Evolutionary conservation across 2,797 vertebrate genomes (phyloP).

Genomic region (Remorina albescens): DNA sequence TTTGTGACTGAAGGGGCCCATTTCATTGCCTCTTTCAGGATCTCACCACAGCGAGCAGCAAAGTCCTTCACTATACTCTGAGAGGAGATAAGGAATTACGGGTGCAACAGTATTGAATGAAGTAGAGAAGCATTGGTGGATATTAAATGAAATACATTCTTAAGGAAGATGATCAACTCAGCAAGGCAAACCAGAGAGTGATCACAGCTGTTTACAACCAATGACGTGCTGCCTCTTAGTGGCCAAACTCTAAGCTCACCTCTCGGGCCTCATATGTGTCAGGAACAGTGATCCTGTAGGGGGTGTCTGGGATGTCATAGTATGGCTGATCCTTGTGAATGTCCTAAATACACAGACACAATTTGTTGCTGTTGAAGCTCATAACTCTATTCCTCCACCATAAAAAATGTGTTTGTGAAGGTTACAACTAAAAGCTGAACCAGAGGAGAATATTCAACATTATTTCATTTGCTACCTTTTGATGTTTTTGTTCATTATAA

Average conservation of each 20-base stretch:
- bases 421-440: not conserved
- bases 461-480: not conserved
- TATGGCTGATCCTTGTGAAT: slow-evolving; percentile 99
- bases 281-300: slow-evolving; percentile 96
- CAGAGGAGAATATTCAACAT: not conserved
- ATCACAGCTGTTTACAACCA: slow-evolving; percentile 6
- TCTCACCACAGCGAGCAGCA: slow-evolving; percentile 97
- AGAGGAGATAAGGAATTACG: slow-evolving; percentile 9
- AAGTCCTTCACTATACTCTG: slow-evolving; percentile 99
- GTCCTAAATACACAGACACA: slow-evolving; percentile 83
- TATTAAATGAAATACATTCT: not conserved
- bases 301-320: slow-evolving; percentile 96
- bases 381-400: not conserved
- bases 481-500: not conserved
- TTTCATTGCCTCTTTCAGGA: slow-evolving; percentile 99
- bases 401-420: not conserved
- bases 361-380: not conserved
- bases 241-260: no score
- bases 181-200: not conserved
- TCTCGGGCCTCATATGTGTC: slow-evolving; percentile 97
- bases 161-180: not conserved
- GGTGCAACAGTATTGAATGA: not conserved
- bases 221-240: slow-evolving; percentile 34
- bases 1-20: slow-evolving; percentile 99
- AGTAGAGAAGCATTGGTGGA: not conserved